phyloP scores from a whole-genome alignment of 2,113 vertebrate species.

The Guaruba guarouba region DNA sequence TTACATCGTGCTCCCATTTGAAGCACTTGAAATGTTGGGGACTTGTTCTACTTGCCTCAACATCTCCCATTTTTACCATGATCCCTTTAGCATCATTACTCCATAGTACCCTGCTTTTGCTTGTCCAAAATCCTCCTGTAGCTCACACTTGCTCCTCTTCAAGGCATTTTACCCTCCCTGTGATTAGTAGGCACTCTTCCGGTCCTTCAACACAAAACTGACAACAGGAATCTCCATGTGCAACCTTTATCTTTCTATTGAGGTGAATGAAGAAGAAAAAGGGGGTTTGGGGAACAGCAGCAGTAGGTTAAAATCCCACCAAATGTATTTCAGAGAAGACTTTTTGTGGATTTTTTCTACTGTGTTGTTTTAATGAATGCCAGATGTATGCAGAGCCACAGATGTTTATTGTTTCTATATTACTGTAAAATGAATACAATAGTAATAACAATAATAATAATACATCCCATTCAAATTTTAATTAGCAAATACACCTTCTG shows the following conservation, averaged over 20 bases:
- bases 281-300: not conserved
- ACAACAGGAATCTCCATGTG: not conserved
- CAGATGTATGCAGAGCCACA: not conserved
- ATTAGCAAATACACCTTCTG: not conserved
- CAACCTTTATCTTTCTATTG: not conserved
- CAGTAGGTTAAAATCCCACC: not conserved
- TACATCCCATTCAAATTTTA: not conserved
- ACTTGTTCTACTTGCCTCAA: not conserved
- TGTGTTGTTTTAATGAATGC: not conserved
- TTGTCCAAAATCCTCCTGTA: not conserved
- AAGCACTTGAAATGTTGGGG: not conserved
- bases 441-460: not conserved
- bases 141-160: not conserved
- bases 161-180: not conserved
- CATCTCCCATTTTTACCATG: not conserved
- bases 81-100: not conserved
- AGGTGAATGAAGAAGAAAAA: not conserved
- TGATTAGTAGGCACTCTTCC: not conserved
- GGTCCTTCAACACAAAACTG: not conserved
- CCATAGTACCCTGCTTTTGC: not conserved
- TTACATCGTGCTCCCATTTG: not conserved
- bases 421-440: not conserved
- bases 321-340: not conserved
- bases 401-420: not conserved
- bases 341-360: not conserved